Conservation (phyloP, 1,140 invertebrate genomes). For the Andrena cerasifolii region DNA sequence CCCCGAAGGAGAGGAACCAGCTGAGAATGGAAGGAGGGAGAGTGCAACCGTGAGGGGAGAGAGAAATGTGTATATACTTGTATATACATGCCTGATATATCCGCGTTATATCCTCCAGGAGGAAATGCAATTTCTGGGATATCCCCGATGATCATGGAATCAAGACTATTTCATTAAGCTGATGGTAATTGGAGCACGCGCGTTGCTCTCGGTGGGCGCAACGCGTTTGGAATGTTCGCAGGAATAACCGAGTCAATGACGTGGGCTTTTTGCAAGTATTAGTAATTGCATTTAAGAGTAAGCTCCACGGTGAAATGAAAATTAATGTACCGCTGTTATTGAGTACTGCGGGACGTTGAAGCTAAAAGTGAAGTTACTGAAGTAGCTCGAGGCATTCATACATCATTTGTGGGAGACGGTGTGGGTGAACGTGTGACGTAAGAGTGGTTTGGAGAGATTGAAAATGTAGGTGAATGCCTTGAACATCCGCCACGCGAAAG, state of each 20-base stretch:
- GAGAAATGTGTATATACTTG: slow-evolving; percentile 34
- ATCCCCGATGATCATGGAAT: slow-evolving; percentile 8
- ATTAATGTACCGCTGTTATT: no score
- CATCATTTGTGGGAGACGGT: no score
- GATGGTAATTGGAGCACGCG: slow-evolving; percentile 48
- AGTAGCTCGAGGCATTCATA: no score
- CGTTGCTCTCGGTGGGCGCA: background rate
- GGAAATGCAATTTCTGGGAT: slow-evolving; percentile 59
- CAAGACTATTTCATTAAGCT: slow-evolving; percentile 24
- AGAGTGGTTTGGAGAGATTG: no score
- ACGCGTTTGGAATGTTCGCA: background rate
- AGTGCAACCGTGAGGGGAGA: slow-evolving; percentile 50
- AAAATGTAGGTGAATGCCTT: no score
- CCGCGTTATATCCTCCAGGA: slow-evolving; percentile 48
- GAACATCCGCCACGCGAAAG: no score
- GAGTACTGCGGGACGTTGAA: no score
- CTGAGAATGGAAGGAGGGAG: slow-evolving; percentile 21
- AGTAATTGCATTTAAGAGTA: no score
- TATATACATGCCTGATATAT: slow-evolving; percentile 70
- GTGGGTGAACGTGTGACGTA: no score
- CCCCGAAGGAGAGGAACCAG: slow-evolving; percentile 26
- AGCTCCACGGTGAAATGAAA: no score
- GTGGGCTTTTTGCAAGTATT: background rate
- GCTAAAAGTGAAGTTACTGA: no score
- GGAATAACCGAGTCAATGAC: slow-evolving; percentile 4